Conservation (phyloP, 2,888 invertebrate species). For the Acleris sparsana region DNA sequence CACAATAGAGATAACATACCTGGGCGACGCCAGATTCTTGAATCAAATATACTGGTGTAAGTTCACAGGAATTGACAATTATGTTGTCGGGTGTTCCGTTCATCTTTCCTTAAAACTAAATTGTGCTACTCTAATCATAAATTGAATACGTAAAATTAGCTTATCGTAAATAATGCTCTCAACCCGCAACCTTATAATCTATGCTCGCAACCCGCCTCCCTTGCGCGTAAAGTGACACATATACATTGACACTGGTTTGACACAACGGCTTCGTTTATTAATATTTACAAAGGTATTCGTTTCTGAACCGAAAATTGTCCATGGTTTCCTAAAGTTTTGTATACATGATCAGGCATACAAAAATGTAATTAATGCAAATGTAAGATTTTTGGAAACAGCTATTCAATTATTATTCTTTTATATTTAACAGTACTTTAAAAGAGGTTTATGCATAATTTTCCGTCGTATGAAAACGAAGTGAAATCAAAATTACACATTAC, state of each 20-base stretch:
- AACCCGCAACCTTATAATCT: conserved; percentile 19
- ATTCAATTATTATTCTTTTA: no score
- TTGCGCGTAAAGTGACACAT: conserved; percentile 36
- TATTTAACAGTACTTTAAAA: no score
- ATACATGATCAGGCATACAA: conserved; percentile 1
- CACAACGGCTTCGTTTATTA: conserved; percentile 20
- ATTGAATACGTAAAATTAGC: conserved; percentile 32
- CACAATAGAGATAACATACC: conserved; percentile 53
- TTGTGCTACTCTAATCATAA: conserved; percentile 42
- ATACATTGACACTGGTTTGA: conserved; percentile 28
- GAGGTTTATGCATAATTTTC: no score
- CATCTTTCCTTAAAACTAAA: conserved; percentile 55
- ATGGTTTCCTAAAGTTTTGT: conserved; percentile 8
- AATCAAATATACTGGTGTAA: conserved; percentile 74
- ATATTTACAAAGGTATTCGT: neutral
- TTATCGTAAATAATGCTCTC: conserved; percentile 36
- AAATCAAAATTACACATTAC: no score
- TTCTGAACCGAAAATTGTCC: conserved; percentile 20
- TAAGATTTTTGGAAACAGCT: no score
- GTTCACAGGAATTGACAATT: conserved; percentile 72
- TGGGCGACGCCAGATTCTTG: conserved; percentile 71
- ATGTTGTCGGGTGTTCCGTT: conserved; percentile 67
- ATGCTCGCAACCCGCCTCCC: conserved; percentile 31
- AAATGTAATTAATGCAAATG: no score
- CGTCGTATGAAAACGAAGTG: no score